Base-by-base conservation (phyloP, 2,888 invertebrate genomes). In the Charanyca ferruginea region DNA sequence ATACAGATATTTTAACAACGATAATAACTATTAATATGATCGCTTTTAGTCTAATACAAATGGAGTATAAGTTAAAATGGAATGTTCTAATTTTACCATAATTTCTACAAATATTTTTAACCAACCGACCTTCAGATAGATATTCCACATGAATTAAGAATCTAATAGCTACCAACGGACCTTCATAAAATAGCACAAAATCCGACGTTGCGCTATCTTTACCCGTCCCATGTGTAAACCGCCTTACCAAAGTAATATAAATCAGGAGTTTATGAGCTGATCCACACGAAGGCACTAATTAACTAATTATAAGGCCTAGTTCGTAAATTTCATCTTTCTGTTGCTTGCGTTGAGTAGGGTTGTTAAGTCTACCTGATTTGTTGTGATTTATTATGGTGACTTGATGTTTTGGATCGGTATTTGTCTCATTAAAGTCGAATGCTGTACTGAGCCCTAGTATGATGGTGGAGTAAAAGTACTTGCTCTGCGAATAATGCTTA, bases 281-380 rank as follows among this genome's bases (percentile, higher is more conserved):
- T 60, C 47, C 48, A 55, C 57, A 42, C 20, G 64, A 20, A 65
- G 41, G 32, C 49, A 51, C 55, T 79, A 65, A 79, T 64, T 79
- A 74, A 62, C 44, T 65, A 69, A 77, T 79, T 69, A 63, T 57
- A 41, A 62, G 53, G 41, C 23, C 16, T 20, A 38, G 18, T 25
- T 53, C 16, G 57, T 69, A 57, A 62, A 59, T 65, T 62, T 51
- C 20, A 51, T 53, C 16, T 62, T 62, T 75, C 69, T 69, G 52
- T 42, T 44, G 52, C 47, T 23, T 22, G 9, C 11, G 8, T 13
- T 32, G 25, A 32, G 57, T 45, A 53, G 52, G 61, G 38, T 22
- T 55, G 20, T 20, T 9, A 9, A 9, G 35, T 72, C 5, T 28
- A 52, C 8, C 16, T 53, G 9, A 6, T 18, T 38, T 16, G 38